A percentile compares a stretch with the other conserved stretches of the same genome.
Evolutionary conservation across 2,113 vertebrate genomes (phyloP).

Genomic region (Opisthocomus hoazin): DNA sequence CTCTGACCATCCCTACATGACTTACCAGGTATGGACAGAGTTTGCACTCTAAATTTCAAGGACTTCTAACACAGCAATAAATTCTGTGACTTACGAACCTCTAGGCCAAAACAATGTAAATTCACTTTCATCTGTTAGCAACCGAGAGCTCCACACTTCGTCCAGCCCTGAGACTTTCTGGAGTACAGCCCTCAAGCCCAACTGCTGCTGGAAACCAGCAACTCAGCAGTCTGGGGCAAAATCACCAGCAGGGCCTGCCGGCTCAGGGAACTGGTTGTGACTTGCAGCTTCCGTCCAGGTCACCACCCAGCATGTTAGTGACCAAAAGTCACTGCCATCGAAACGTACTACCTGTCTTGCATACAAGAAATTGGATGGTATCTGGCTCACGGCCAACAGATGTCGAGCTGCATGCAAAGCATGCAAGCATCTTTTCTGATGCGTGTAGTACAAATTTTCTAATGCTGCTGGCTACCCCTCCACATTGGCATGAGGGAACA

Average conservation of each 20-base stretch:
- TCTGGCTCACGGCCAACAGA: neutral
- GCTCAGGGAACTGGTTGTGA: neutral
- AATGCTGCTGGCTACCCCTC: neutral
- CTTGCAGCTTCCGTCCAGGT: neutral
- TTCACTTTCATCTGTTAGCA: neutral
- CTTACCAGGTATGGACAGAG: neutral
- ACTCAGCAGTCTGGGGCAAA: neutral
- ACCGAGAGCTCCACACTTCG: neutral
- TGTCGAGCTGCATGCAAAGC: neutral
- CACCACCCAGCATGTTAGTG: neutral
- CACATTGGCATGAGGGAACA: neutral
- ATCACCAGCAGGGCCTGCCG: neutral
- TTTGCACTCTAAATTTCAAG: neutral
- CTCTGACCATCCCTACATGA: neutral
- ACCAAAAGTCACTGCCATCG: neutral
- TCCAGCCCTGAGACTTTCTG: neutral
- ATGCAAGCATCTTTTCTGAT: neutral
- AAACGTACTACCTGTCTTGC: rapidly evolving
- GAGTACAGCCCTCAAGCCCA: neutral
- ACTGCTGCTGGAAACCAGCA: neutral
- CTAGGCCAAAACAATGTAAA: neutral
- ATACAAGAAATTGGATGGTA: neutral
- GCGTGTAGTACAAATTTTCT: neutral
- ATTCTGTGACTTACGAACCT: neutral
- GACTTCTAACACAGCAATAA: neutral